These are phyloP conservation scores for Calliphora vomitoria DNA, from an alignment of 2,888 invertebrate species.

Conservation along the genomic window DNA sequence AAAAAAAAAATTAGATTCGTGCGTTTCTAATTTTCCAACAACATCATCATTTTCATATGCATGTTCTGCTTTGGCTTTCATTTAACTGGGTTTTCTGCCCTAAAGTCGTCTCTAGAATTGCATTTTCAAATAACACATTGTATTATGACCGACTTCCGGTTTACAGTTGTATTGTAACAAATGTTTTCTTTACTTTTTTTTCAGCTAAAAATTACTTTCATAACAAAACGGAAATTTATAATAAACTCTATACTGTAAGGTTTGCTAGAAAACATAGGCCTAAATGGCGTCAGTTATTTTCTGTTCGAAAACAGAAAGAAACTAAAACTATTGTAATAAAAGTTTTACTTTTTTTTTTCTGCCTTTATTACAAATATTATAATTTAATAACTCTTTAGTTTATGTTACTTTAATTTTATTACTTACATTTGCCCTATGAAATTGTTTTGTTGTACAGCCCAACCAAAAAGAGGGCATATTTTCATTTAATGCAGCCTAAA, in stretches of 20 bases:
- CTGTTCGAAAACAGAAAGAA: background rate
- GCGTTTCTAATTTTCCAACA: conserved; percentile 49
- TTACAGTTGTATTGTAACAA: conserved; percentile 52
- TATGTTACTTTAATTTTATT: conserved; percentile 51
- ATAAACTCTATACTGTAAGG: conserved; percentile 65
- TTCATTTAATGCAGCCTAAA: conserved; percentile 17
- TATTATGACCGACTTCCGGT: conserved; percentile 73
- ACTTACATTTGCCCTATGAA: conserved; percentile 4
- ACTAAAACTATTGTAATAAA: conserved; percentile 11
- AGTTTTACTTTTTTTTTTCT: background rate
- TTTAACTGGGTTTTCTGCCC: background rate
- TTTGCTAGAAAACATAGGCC: conserved; percentile 46
- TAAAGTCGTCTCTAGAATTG: conserved; percentile 40
- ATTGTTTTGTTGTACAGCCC: background rate
- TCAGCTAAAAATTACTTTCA: conserved; percentile 48
- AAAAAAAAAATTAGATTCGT: conserved; percentile 29
- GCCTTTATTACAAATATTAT: conserved; percentile 18
- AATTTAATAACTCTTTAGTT: conserved; percentile 65
- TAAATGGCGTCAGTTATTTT: conserved; percentile 64
- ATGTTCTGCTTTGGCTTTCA: conserved; percentile 11
- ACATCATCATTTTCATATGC: conserved; percentile 50
- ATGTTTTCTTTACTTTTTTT: conserved; percentile 15
- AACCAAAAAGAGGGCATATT: background rate
- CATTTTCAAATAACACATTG: conserved; percentile 71
- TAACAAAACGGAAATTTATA: conserved; percentile 70